Conservation (phyloP, 2,888 invertebrate species). For the Calliphora vomitoria region DNA sequence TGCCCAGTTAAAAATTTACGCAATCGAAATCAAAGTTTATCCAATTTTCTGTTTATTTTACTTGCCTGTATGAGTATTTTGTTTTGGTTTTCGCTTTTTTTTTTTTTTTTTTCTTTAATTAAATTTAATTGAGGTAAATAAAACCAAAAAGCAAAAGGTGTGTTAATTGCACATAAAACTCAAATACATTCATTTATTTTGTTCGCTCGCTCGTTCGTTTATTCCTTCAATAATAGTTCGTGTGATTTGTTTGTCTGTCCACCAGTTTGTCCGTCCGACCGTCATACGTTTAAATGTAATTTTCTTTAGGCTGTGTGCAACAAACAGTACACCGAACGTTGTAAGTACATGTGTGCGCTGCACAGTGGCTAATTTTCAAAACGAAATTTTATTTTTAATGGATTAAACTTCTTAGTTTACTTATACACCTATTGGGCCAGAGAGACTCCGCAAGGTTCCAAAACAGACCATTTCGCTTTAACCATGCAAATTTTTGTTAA, state of each 20-base stretch:
- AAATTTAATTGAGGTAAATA: slow-evolving; percentile 70
- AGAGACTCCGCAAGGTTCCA: too few relatives aligned
- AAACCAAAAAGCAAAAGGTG: slow-evolving; percentile 68
- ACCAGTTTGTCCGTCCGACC: not conserved
- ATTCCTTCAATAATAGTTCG: slow-evolving; percentile 43
- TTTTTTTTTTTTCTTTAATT: slow-evolving; percentile 55
- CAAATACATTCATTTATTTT: slow-evolving; percentile 60
- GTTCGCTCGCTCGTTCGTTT: slow-evolving; percentile 26
- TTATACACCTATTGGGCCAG: too few relatives aligned
- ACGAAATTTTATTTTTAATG: too few relatives aligned
- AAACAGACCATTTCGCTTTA: too few relatives aligned
- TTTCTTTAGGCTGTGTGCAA: slow-evolving; percentile 50
- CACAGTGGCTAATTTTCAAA: not conserved
- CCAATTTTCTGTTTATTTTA: slow-evolving; percentile 59
- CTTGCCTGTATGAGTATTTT: slow-evolving; percentile 1
- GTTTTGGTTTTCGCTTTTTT: slow-evolving; percentile 7
- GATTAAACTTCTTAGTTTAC: too few relatives aligned
- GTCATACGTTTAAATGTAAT: slow-evolving; percentile 34
- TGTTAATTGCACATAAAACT: slow-evolving; percentile 71
- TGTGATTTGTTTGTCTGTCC: slow-evolving; percentile 44
- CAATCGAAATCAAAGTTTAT: slow-evolving; percentile 68
- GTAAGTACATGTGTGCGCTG: slow-evolving; percentile 3
- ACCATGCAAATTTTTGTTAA: too few relatives aligned
- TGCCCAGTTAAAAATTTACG: slow-evolving; percentile 61
- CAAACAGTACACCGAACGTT: slow-evolving; percentile 30